Conservation (phyloP, 2,888 invertebrate genomes). For the Drosophila subsilvestris region DNA sequence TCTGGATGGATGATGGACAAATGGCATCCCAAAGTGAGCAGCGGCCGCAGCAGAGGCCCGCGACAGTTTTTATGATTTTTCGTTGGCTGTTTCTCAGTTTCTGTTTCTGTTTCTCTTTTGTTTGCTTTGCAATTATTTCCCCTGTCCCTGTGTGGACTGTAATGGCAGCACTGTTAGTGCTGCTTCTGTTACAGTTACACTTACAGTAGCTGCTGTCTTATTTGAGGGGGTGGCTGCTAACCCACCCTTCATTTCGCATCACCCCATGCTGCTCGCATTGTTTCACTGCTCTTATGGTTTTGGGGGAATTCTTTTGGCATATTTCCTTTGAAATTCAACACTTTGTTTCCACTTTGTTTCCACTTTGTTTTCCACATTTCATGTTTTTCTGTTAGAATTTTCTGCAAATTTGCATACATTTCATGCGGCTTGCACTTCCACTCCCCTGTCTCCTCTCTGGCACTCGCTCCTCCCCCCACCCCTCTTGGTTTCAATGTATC, state of each 20-base stretch:
- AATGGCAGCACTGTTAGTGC: slow-evolving; percentile 21
- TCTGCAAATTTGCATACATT: slow-evolving; percentile 37
- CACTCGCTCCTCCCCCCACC: background rate
- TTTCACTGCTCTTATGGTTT: slow-evolving; percentile 20
- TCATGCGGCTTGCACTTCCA: slow-evolving; percentile 26
- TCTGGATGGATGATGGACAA: slow-evolving; percentile 57
- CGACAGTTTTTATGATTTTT: slow-evolving; percentile 70
- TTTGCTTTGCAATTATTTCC: slow-evolving; percentile 72
- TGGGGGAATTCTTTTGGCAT: slow-evolving; percentile 19
- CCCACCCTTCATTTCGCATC: slow-evolving; percentile 14
- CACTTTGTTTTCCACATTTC: background rate
- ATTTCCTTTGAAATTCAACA: slow-evolving; percentile 67
- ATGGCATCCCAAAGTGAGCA: slow-evolving; percentile 54
- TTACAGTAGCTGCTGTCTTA: slow-evolving; percentile 1
- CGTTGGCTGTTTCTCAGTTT: slow-evolving; percentile 12
- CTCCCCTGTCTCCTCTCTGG: background rate
- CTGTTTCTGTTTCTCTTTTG: slow-evolving; percentile 46
- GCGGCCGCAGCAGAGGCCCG: slow-evolving; percentile 29
- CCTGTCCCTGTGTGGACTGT: slow-evolving; percentile 55
- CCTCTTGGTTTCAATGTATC: background rate
- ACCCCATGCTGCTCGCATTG: background rate
- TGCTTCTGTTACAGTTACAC: slow-evolving; percentile 13
- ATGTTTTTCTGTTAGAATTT: slow-evolving; percentile 27
- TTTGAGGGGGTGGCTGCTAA: slow-evolving; percentile 27
- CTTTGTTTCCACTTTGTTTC: slow-evolving; percentile 38